These are phyloP conservation scores for Columba janthina DNA, from an alignment of 2,113 vertebrate species.

Conservation along the genomic window DNA sequence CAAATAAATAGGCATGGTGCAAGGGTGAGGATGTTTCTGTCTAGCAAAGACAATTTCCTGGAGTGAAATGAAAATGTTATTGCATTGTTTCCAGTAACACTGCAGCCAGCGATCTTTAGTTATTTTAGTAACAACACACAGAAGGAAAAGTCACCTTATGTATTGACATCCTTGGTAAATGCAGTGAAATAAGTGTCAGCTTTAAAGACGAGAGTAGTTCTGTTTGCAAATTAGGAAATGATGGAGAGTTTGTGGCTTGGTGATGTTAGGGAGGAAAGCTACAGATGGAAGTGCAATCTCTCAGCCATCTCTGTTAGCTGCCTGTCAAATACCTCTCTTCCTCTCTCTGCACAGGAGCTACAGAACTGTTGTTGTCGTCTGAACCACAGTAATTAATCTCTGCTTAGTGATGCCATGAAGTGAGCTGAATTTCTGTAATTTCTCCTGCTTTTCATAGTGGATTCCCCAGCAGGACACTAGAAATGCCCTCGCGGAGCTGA, in stretches of 20 bases:
- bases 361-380: neutral
- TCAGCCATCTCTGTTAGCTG: neutral
- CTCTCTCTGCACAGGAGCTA: neutral
- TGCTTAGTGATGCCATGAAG: neutral
- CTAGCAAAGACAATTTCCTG: neutral
- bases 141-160: neutral
- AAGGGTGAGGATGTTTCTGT: neutral
- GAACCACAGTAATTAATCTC: neutral
- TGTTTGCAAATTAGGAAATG: neutral
- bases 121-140: neutral
- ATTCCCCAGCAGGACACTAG: neutral
- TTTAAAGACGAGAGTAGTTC: neutral
- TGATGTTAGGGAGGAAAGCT: neutral
- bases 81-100: neutral
- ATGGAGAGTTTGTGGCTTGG: neutral
- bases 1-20: neutral
- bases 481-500: neutral
- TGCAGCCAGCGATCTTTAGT: neutral
- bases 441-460: fast-evolving
- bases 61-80: neutral
- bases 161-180: neutral
- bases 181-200: neutral
- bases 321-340: neutral
- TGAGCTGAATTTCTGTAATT: neutral
- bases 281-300: neutral